Evolutionary conservation across 1,140 invertebrate species (phyloP), one percentile per base, ranked within the genome.

Genomic region (Magallana angulata): DNA sequence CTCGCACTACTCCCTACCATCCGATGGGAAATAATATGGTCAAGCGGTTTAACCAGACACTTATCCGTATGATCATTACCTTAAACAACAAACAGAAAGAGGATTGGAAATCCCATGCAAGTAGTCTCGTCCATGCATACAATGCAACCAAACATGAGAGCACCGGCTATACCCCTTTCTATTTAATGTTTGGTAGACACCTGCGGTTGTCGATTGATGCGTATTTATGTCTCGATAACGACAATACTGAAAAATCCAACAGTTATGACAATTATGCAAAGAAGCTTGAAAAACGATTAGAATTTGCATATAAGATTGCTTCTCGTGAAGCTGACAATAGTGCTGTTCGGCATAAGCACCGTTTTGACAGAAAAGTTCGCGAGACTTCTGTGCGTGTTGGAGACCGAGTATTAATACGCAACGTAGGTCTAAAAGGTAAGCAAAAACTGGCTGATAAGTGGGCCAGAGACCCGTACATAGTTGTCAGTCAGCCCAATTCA

Each of bases 131-230:
- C 0, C 87, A 91, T 87, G 89, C 90, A 1, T 89, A 91, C 82
- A 91, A 91, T 85, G 87, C 83, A 24, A 89, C 84, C 14, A 82
- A 68, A 18, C 89, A 91, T 68, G 80, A 88, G 11, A 86, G 57
- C 64, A 90, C 89, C 11, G 90, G 89, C 1, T 89, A 88, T 68
- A 62, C 80, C 12, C 89, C 89, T 11, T 89, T 82, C 57, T 84
- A 86, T 57, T 59, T 91, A 1, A 89, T 90, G 76, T 91, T 91
- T 89, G 88, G 88, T 6, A 62, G 89, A 24, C 62, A 91, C 5
- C 90, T 89, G 5, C 76, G 68, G 9, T 62, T 91, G n/a, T 82
- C 90, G 5, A 58, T 91, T 82, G 90, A 91, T 82, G 8, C 89
- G 0, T 84, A 85, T 12, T 88, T 89, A 56, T 64, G 85, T 36